phyloP scores from a whole-genome alignment of 2,113 vertebrate species.

The Pachypanchax playfairii region DNA sequence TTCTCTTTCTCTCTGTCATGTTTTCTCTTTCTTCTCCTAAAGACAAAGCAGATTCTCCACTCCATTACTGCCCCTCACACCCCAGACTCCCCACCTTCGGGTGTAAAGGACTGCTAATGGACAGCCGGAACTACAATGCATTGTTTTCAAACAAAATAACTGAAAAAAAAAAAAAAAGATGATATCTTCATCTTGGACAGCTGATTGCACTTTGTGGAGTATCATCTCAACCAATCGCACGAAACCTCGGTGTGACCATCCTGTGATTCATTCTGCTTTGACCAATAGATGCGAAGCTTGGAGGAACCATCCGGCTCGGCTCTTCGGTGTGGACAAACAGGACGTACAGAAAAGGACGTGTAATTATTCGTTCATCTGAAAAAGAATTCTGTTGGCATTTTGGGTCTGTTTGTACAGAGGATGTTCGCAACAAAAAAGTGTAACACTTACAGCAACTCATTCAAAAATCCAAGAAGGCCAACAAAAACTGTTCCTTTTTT shows the following conservation, averaged over 20 bases:
- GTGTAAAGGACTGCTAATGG: slow-evolving; percentile 19
- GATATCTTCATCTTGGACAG: slow-evolving; percentile 47
- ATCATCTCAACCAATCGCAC: slow-evolving; percentile 70
- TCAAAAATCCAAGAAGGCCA: slow-evolving; percentile 45
- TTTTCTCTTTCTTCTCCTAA: slow-evolving; percentile 43
- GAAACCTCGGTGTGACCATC: slow-evolving; percentile 59
- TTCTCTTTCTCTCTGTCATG: slow-evolving; percentile 36
- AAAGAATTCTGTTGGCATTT: slow-evolving; percentile 59
- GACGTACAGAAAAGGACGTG: slow-evolving; percentile 43
- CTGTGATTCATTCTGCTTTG: slow-evolving; percentile 66
- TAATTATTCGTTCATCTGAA: slow-evolving; percentile 67
- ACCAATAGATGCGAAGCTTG: slow-evolving; percentile 44
- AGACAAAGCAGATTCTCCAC: slow-evolving; percentile 42
- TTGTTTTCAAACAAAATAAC: slow-evolving; percentile 47
- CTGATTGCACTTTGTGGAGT: slow-evolving; percentile 48
- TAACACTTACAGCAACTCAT: slow-evolving; percentile 46
- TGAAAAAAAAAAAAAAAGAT: slow-evolving; percentile 29
- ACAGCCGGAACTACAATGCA: slow-evolving; percentile 41
- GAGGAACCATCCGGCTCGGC: slow-evolving; percentile 19
- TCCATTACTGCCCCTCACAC: slow-evolving; percentile 27
- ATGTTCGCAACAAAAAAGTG: slow-evolving; percentile 66
- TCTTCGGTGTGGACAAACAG: slow-evolving; percentile 29
- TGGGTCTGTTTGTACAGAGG: slow-evolving; percentile 70
- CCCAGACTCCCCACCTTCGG: slow-evolving; percentile 21
- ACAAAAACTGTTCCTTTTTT: slow-evolving; percentile 37